Evolutionary conservation across 1,140 invertebrate genomes (phyloP).

Genomic region (Adoxophyes honmai): DNA sequence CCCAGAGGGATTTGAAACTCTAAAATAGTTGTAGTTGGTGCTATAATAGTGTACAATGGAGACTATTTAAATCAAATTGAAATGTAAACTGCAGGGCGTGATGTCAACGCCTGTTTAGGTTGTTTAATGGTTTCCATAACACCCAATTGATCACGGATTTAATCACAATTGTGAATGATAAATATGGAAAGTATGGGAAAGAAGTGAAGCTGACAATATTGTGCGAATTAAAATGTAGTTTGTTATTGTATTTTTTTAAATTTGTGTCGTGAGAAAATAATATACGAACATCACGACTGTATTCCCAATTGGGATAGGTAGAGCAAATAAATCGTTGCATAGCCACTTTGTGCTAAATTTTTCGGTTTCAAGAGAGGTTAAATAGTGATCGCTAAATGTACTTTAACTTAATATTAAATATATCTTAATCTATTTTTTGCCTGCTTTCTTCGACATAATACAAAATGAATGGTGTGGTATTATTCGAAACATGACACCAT

Average conservation of each 20-base stretch:
- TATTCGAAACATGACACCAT: no score
- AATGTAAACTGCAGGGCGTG: slow-evolving; percentile 63
- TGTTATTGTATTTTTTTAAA: slow-evolving; percentile 17
- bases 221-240: slow-evolving; percentile 38
- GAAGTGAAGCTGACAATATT: slow-evolving; percentile 41
- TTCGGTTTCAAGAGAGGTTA: no score
- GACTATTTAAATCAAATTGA: slow-evolving; percentile 50
- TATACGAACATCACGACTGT: not conserved
- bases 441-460: no score
- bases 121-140: slow-evolving; percentile 69
- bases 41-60: slow-evolving; percentile 17
- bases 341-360: no score
- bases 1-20: slow-evolving; percentile 11
- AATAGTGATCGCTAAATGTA: no score
- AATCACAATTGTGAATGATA: slow-evolving; percentile 34
- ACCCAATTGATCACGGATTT: slow-evolving; percentile 65
- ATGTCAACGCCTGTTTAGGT: slow-evolving; percentile 50
- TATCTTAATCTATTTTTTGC: no score
- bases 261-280: not conserved
- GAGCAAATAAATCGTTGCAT: no score
- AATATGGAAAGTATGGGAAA: slow-evolving; percentile 48
- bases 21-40: slow-evolving; percentile 18
- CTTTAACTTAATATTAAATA: no score
- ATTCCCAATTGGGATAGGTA: no score
- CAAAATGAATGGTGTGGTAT: no score